Evolutionary conservation across 2,888 invertebrate genomes (phyloP).

Genomic region (Ornithoptera priamus): DNA sequence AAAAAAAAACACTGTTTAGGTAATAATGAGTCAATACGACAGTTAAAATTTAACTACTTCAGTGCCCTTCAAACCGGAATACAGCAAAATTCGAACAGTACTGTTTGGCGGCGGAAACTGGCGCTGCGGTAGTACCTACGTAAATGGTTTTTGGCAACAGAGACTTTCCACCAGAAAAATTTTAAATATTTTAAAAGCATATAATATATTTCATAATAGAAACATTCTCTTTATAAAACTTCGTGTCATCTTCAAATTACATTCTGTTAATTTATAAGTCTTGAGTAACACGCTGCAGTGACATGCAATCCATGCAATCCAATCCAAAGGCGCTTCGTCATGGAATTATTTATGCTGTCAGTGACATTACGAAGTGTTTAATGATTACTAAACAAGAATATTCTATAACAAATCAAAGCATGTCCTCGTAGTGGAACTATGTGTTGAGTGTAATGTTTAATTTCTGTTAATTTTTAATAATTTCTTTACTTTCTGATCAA

Average conservation of each 20-base stretch:
- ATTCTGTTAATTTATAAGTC: constrained; percentile 1
- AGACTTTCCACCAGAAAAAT: no score
- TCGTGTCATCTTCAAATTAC: constrained; percentile 6
- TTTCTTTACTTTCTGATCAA: neutral
- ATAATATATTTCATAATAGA: no score
- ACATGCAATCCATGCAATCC: constrained; percentile 9
- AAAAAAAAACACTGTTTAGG: no score
- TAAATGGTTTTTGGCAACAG: no score
- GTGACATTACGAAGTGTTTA: constrained; percentile 2
- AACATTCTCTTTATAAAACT: neutral
- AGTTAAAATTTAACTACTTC: no score
- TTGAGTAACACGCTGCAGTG: constrained; percentile 6
- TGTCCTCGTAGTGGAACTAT: neutral
- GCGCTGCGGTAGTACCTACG: no score
- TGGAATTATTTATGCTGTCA: constrained; percentile 1
- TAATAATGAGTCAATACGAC: no score
- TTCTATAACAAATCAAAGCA: neutral
- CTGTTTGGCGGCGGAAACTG: no score
- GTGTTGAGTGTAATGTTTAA: neutral
- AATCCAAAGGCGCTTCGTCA: constrained; percentile 5
- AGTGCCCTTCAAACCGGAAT: no score
- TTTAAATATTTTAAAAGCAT: no score
- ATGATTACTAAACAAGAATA: constrained; percentile 7
- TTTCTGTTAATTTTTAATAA: neutral
- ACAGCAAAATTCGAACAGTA: no score